A percentile compares a stretch with the other conserved stretches of the same genome.
phyloP scores from a whole-genome alignment of 2,888 invertebrate species.

The Synanthedon andrenaeformis region DNA sequence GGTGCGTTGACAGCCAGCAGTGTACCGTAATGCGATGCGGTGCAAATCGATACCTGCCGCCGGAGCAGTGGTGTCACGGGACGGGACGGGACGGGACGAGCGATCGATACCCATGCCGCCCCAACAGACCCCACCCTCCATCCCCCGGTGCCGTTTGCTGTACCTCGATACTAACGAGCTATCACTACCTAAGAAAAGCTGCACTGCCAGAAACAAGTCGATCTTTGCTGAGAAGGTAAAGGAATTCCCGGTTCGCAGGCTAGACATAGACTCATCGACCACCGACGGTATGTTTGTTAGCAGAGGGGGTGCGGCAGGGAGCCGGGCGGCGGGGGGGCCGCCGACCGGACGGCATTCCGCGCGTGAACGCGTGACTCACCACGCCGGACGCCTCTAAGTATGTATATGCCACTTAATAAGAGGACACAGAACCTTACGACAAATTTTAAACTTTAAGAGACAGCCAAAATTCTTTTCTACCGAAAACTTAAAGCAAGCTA shows the following conservation, averaged over 20 bases:
- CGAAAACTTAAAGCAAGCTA: too few species aligned
- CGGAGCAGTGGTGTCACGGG: conserved; percentile 6
- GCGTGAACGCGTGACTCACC: conserved; percentile 42
- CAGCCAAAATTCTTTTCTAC: too few species aligned
- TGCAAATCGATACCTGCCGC: not conserved
- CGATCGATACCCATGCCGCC: conserved; percentile 29
- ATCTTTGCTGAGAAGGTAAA: not conserved
- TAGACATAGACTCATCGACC: not conserved
- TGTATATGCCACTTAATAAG: conserved; percentile 2
- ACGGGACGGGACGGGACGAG: conserved; percentile 31
- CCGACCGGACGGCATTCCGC: conserved; percentile 40
- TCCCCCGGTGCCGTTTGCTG: too few species aligned
- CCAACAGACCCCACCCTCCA: not conserved
- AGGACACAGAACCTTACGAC: too few species aligned
- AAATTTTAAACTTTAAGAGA: too few species aligned
- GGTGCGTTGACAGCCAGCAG: conserved; percentile 3
- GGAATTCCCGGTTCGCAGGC: not conserved
- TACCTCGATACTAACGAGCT: not conserved
- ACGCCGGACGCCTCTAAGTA: conserved; percentile 11
- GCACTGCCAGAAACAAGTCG: not conserved
- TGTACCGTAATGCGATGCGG: conserved; percentile 5
- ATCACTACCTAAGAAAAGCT: not conserved
- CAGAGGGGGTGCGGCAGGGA: conserved; percentile 1
- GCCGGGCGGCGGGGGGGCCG: conserved; percentile 5
- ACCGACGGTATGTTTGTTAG: too few species aligned